A percentile compares a stretch with the other conserved stretches of the same genome.
Conservation (phyloP, 2,888 invertebrate species). For the Encarsia formosa region DNA sequence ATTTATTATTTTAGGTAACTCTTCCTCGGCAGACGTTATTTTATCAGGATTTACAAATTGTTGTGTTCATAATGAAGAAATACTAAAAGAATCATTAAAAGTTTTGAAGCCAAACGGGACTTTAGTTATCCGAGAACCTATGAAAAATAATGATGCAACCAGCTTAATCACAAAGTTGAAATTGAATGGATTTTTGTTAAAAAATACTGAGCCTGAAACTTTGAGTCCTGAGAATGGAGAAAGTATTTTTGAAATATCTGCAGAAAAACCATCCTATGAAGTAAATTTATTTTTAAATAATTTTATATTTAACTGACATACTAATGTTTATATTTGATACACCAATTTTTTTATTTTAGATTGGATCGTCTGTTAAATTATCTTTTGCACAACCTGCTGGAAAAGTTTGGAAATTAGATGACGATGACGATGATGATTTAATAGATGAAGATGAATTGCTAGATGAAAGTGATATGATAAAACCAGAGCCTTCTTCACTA, state of each 20-base stretch:
- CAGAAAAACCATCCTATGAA: constrained; percentile 43
- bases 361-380: constrained; percentile 62
- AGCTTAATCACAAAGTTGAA: constrained; percentile 55
- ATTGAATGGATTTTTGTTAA: constrained; percentile 62
- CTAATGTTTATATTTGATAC: neutral
- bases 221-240: constrained; percentile 17
- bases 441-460: constrained; percentile 86
- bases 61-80: constrained; percentile 47
- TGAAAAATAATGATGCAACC: constrained; percentile 32
- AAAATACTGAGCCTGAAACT: constrained; percentile 23
- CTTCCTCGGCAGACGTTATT: constrained; percentile 61
- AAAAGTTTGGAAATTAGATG: constrained; percentile 74
- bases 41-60: constrained; percentile 51
- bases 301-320: neutral
- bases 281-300: constrained; percentile 28
- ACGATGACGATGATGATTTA: constrained; percentile 70
- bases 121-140: constrained; percentile 55
- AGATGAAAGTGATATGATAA: constrained; percentile 83
- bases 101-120: constrained; percentile 63
- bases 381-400: constrained; percentile 49
- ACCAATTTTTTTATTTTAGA: constrained; percentile 35
- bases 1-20: constrained; percentile 52
- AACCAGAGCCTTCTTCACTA: constrained; percentile 80
- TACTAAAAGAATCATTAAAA: constrained; percentile 59
- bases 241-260: constrained; percentile 36